A percentile compares a stretch with the other conserved stretches of the same genome.
Evolutionary conservation across 1,140 invertebrate species (phyloP).

Genomic region (Scylla paramamosain): DNA sequence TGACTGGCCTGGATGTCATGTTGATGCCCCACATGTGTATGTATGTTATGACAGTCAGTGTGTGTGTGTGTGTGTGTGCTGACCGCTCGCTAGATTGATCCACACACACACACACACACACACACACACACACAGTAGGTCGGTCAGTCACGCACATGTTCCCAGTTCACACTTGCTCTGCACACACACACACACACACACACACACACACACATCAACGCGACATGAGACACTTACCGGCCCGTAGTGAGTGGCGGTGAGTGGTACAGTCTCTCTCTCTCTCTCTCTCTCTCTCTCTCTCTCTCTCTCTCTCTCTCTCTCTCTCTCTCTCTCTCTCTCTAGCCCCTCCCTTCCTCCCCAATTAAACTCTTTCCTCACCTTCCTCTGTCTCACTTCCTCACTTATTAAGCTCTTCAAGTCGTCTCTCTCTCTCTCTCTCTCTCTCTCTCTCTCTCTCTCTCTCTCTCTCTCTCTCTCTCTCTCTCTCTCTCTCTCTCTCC

Average conservation of each 20-base stretch:
- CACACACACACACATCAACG: conserved; percentile 16
- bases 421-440: conserved; percentile 1
- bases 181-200: conserved; percentile 15
- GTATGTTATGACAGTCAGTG: neutral
- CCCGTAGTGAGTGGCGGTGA: neutral
- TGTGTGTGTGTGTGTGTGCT: neutral
- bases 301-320: conserved; percentile 20
- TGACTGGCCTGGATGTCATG: neutral
- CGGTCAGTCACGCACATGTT: conserved; percentile 10
- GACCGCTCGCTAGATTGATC: neutral
- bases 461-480: conserved; percentile 20
- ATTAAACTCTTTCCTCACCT: neutral
- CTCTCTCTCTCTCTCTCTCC: conserved; percentile 27
- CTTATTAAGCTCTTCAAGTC: neutral
- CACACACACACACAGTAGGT: neutral
- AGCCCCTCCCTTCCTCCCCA: neutral
- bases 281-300: conserved; percentile 18
- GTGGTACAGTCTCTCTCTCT: neutral
- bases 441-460: conserved; percentile 18
- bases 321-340: neutral
- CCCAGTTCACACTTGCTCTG: neutral
- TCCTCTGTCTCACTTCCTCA: neutral
- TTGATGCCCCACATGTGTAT: neutral
- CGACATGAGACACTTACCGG: neutral
- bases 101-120: neutral